Evolutionary conservation across 2,888 invertebrate species (phyloP).

Genomic region (Dermolepida albohirtum): DNA sequence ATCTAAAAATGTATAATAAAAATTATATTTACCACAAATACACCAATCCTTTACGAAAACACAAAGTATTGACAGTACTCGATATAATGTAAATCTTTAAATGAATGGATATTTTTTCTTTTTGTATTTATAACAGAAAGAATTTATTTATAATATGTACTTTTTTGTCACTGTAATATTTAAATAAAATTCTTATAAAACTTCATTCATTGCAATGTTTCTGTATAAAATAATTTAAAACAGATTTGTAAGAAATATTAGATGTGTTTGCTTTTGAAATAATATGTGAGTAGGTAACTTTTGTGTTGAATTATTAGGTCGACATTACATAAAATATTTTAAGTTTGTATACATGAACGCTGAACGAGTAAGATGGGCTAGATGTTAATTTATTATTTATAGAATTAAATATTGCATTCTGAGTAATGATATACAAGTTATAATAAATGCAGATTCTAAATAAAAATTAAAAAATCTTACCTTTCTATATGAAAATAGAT

Average conservation of each 20-base stretch:
- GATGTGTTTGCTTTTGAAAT: conserved; percentile 22
- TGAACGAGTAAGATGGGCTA: neutral
- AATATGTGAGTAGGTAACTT: conserved; percentile 6
- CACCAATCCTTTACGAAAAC: neutral
- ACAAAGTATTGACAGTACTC: neutral
- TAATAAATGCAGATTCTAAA: conserved; percentile 26
- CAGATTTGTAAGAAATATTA: neutral
- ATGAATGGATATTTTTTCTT: neutral
- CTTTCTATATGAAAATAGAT: conserved; percentile 28
- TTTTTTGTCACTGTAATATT: too few relatives aligned
- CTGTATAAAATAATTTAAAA: neutral
- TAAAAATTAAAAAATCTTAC: conserved; percentile 39
- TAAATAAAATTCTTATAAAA: too few relatives aligned
- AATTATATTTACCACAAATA: conserved; percentile 5
- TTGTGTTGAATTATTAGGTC: conserved; percentile 21
- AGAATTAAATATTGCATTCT: conserved; percentile 2
- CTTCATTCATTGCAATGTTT: too few relatives aligned
- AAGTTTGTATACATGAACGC: neutral
- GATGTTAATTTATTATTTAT: conserved; percentile 2
- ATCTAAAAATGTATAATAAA: too few relatives aligned
- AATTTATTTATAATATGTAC: too few relatives aligned
- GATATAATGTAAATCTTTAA: neutral
- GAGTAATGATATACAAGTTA: conserved; percentile 16
- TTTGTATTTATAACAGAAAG: too few relatives aligned
- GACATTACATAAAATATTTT: conserved; percentile 36